phyloP scores from a whole-genome alignment of 2,113 vertebrate species.

The Chloropsis hardwickii region DNA sequence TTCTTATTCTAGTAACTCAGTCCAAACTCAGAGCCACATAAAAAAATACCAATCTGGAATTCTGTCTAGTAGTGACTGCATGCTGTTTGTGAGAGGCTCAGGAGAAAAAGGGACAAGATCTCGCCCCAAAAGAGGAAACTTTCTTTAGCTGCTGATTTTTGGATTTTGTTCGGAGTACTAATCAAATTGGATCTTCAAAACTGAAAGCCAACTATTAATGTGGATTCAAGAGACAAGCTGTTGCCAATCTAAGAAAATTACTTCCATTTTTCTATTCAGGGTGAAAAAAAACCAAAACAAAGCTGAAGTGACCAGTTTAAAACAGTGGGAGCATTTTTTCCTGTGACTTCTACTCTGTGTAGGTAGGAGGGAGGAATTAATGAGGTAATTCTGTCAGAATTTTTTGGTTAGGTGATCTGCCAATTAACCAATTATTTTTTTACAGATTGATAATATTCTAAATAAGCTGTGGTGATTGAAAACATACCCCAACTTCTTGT shows the following conservation, averaged over 20 bases:
- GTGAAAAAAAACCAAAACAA: neutral
- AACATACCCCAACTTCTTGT: neutral
- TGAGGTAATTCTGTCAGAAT: neutral
- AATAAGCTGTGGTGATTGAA: neutral
- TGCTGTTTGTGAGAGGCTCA: neutral
- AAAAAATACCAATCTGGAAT: neutral
- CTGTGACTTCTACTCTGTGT: neutral
- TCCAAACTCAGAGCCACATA: neutral
- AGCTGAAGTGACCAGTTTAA: constrained; percentile 17
- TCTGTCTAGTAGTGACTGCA: neutral
- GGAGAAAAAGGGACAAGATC: neutral
- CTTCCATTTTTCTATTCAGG: neutral
- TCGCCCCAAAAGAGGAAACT: neutral
- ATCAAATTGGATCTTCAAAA: neutral
- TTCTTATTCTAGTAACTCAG: neutral
- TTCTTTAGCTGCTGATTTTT: neutral
- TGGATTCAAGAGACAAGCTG: neutral
- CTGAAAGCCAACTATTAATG: neutral
- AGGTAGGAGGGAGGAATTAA: neutral
- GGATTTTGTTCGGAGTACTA: neutral
- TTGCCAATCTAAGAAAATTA: constrained; percentile 17
- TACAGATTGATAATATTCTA: neutral
- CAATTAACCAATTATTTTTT: neutral
- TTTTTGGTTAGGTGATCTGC: neutral
- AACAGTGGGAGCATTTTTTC: neutral